A percentile compares a stretch with the other conserved stretches of the same genome.
Conservation (phyloP, 1,140 invertebrate genomes). For the Tigriopus japonicus region DNA sequence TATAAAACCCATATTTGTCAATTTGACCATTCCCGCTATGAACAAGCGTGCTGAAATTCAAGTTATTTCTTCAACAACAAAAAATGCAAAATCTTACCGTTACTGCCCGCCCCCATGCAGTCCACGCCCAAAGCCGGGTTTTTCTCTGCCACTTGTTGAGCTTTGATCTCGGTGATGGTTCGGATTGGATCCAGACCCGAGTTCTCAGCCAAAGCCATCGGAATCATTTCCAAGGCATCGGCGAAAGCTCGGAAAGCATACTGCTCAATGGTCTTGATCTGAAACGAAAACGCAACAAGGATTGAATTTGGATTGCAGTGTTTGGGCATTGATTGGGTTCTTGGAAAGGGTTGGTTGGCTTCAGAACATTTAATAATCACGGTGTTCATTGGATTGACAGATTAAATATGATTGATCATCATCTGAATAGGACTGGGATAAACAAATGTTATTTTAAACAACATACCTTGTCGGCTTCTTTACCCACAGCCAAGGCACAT, state of each 20-base stretch:
- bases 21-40: no score
- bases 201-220: constrained; percentile 90
- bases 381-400: no score
- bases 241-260: constrained; percentile 91
- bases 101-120: constrained; percentile 68
- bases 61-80: not conserved
- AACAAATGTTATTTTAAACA: no score
- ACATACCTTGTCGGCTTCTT: constrained; percentile 38
- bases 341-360: no score
- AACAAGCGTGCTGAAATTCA: no score
- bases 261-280: constrained; percentile 80
- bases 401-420: no score
- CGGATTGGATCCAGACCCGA: constrained; percentile 81
- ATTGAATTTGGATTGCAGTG: not conserved
- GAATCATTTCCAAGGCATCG: constrained; percentile 85
- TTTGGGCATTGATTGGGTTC: not conserved
- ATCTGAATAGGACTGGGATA: no score
- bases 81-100: constrained; percentile 30
- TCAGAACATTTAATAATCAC: no score
- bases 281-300: not conserved
- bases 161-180: constrained; percentile 77
- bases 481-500: constrained; percentile 71
- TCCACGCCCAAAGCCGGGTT: constrained; percentile 83
- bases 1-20: no score
- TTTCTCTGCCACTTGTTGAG: constrained; percentile 60